Base-by-base conservation (phyloP, 2,888 invertebrate species). In the Tanypteryx hageni region DNA sequence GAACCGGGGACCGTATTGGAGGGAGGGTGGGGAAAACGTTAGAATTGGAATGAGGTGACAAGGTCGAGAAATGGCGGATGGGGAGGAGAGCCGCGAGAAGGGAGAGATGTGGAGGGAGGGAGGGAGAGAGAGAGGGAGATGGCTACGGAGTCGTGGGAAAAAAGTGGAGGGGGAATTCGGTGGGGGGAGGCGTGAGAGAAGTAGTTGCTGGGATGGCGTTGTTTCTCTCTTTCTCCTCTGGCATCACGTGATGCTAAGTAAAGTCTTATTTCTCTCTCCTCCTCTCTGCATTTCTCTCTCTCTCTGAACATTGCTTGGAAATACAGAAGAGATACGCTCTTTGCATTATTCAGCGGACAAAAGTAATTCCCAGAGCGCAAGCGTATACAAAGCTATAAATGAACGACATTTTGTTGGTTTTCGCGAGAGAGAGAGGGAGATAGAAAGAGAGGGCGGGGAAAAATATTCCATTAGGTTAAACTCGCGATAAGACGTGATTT, bases 241-340 rank as follows among this genome's bases (percentile, higher is more conserved):
- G 68, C 7, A 18, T 68, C 68, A 68, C 68, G 68, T 68, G 76
- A 76, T 27, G 27, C 22, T 22, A 76, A 27, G 76, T 76, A 27
- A 76, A 76, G 76, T 22, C 76, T 44, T 44, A 1, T 44, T 44
- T 44, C 44, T 44, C 44, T 27, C 76, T 68, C 76, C 76, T 4
- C 76, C 13, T 68, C n/a, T 22, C 4, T 68, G 3, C 68, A 22
- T n/a, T 68, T 68, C 22, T 22, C 22, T 68, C 22, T 68, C 68
- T 22, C 18, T 13, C 11, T 22, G 68, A n/a, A 9, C 76, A 76
- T 76, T 76, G 76, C 76, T 76, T 76, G 76, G 76, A 76, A 76
- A 76, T 76, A 76, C 76, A 76, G 76, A 76, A 76, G 76, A 76
- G 76, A 76, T 76, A 76, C 76, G 76, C 27, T 76, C 76, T 76